These are phyloP conservation scores for Sorex fumeus DNA, from an alignment of 2,113 vertebrate genomes.

Conservation along the genomic window DNA sequence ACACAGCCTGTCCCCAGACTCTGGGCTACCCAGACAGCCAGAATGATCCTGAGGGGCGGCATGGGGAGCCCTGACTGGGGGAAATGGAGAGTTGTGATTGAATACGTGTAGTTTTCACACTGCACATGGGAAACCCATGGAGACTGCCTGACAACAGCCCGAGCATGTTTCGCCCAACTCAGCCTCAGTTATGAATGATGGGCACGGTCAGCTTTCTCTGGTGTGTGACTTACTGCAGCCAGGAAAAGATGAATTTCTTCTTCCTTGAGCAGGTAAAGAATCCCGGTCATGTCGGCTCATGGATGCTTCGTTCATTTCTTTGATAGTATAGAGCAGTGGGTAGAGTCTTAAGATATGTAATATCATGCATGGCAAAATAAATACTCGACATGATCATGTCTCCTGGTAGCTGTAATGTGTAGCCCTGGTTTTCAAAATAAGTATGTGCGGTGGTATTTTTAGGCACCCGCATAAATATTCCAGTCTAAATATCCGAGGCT, in stretches of 20 bases:
- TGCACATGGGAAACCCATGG: background rate
- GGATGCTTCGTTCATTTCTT: conserved; percentile 44
- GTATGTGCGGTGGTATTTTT: conserved; percentile 72
- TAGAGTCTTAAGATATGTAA: conserved; percentile 42
- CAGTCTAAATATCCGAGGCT: background rate
- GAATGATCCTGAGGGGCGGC: background rate
- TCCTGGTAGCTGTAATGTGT: conserved; percentile 56
- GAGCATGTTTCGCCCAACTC: no score
- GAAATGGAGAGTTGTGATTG: background rate
- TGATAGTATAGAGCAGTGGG: background rate
- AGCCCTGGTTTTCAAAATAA: conserved; percentile 70
- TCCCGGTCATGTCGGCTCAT: background rate
- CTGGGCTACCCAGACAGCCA: background rate
- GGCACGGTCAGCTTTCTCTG: no score
- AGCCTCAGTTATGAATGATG: background rate
- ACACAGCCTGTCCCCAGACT: no score
- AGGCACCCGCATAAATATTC: background rate
- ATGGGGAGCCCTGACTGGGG: fast-evolving
- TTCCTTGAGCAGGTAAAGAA: no score
- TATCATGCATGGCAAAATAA: conserved; percentile 66
- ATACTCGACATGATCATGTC: background rate
- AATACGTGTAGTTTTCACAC: background rate
- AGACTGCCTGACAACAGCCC: background rate
- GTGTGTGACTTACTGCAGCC: no score
- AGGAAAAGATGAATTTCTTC: no score